These are phyloP conservation scores for Machimus rusticus DNA, from an alignment of 2,888 invertebrate genomes.

Conservation along the genomic window DNA sequence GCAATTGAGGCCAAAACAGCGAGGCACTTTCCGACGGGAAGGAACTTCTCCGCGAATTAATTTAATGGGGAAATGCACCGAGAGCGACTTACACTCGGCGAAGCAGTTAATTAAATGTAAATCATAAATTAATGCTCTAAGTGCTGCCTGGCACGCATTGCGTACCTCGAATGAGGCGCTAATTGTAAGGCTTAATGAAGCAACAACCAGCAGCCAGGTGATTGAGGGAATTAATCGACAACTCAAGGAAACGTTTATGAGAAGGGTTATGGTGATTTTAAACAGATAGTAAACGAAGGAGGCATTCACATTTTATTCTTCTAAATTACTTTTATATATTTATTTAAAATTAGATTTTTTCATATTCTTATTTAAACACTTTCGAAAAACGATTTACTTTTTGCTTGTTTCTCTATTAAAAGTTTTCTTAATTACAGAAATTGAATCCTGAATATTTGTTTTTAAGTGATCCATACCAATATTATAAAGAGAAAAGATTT, in stretches of 20 bases:
- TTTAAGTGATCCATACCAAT: no score
- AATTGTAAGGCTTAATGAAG: not conserved
- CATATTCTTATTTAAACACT: not conserved
- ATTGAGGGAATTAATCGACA: not conserved
- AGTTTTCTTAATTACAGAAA: not conserved
- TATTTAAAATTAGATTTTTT: not conserved
- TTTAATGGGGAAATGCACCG: conserved; percentile 12
- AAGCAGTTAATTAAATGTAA: conserved; percentile 33
- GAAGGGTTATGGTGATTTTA: not conserved
- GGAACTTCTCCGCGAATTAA: not conserved
- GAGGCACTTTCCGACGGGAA: not conserved
- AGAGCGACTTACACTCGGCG: not conserved
- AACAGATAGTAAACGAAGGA: not conserved
- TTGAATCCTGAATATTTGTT: no score
- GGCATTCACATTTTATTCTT: not conserved
- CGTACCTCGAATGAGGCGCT: not conserved
- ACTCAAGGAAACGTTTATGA: not conserved
- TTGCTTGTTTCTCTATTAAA: not conserved
- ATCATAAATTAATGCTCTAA: conserved; percentile 29
- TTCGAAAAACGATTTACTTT: not conserved
- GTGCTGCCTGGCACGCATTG: conserved; percentile 21
- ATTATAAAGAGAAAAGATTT: no score
- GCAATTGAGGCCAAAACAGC: not conserved
- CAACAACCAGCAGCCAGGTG: not conserved
- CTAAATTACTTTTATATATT: not conserved